phyloP scores from a whole-genome alignment of 1,140 invertebrate species.

The Meloidogyne floridensis region DNA sequence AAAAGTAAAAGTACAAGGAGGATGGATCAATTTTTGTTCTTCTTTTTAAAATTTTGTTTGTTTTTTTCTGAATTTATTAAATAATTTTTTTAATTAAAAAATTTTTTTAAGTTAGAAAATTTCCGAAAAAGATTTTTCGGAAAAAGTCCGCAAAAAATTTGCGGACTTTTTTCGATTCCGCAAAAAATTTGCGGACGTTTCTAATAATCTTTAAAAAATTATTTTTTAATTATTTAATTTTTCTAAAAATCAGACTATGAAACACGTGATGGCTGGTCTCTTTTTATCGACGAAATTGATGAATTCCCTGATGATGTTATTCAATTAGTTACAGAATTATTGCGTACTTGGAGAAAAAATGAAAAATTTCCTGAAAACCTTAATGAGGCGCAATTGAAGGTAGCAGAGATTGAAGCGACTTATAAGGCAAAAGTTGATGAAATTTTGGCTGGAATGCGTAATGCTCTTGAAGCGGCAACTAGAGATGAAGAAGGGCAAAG shows the following conservation, averaged over 20 bases:
- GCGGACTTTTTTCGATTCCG: too few relatives aligned
- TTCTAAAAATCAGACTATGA: constrained; percentile 39
- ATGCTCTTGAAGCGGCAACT: background rate
- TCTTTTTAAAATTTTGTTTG: constrained; percentile 30
- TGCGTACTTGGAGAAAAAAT: constrained; percentile 44
- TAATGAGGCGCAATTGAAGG: constrained; percentile 36
- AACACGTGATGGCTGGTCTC: constrained; percentile 40
- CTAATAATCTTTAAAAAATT: too few relatives aligned
- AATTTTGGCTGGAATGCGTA: constrained; percentile 30
- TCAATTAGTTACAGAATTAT: constrained; percentile 37
- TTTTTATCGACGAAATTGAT: constrained; percentile 40
- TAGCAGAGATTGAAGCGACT: constrained; percentile 38
- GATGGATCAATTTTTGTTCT: constrained; percentile 48
- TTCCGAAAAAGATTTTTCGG: too few relatives aligned
- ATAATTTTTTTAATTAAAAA: constrained; percentile 4
- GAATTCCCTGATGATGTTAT: constrained; percentile 51
- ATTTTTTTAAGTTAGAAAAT: background rate
- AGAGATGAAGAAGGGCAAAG: constrained; percentile 11
- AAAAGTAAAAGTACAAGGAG: constrained; percentile 27
- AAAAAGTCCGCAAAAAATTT: too few relatives aligned
- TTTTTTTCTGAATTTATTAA: too few relatives aligned
- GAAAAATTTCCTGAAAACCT: constrained; percentile 45
- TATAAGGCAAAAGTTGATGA: constrained; percentile 45
- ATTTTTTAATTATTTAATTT: too few relatives aligned
- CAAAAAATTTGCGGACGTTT: too few relatives aligned